Conservation (phyloP, 2,888 invertebrate species). For the Omphaloscelis lunosa region DNA sequence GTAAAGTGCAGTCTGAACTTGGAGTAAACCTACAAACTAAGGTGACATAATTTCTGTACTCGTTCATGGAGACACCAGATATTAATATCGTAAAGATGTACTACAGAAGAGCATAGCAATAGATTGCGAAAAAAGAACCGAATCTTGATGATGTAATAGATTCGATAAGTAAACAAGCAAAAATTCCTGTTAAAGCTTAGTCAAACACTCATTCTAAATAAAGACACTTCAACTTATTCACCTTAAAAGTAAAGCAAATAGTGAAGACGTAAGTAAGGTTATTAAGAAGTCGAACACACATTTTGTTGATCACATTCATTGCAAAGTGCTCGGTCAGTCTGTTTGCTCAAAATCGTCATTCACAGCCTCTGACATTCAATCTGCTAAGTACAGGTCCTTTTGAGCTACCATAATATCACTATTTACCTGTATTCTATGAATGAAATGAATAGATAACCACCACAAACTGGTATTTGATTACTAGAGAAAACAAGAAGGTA, state of each 20-base stretch:
- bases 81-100: slow-evolving; percentile 6
- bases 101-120: background rate
- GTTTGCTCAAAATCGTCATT: background rate
- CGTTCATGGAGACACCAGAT: slow-evolving; percentile 13
- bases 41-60: slow-evolving; percentile 9
- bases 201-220: background rate
- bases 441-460: slow-evolving; percentile 20
- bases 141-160: background rate
- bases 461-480: background rate
- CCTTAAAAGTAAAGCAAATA: background rate
- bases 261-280: background rate
- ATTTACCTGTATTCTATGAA: slow-evolving; percentile 28
- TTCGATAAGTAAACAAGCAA: background rate
- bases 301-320: slow-evolving; percentile 17
- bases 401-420: slow-evolving; percentile 4
- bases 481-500: slow-evolving; percentile 18
- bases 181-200: background rate
- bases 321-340: slow-evolving; percentile 15
- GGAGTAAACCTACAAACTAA: slow-evolving; percentile 37
- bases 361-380: slow-evolving; percentile 26
- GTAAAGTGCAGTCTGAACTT: slow-evolving; percentile 42
- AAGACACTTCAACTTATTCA: background rate
- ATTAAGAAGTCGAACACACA: background rate
- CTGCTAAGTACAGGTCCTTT: slow-evolving; percentile 32
- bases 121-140: background rate